phyloP scores from a whole-genome alignment of 2,113 vertebrate species.

The Catagonus wagneri region DNA sequence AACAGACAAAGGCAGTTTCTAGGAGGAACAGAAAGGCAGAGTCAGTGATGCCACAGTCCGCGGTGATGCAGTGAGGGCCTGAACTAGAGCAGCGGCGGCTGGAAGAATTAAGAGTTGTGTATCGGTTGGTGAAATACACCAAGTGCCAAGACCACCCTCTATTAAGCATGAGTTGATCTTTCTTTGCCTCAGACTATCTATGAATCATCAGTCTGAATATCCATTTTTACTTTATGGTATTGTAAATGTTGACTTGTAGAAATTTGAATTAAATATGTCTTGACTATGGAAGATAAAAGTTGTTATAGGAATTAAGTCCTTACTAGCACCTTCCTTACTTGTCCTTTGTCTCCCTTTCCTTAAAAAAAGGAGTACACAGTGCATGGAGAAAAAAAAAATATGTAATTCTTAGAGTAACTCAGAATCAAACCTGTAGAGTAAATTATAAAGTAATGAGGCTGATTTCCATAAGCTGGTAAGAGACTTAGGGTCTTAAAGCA shows the following conservation, averaged over 20 bases:
- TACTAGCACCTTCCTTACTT: background rate
- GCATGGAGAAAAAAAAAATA: background rate
- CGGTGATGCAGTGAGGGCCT: background rate
- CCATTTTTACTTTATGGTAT: background rate
- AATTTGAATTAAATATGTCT: conserved; percentile 34
- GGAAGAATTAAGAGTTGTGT: background rate
- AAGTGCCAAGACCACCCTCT: background rate
- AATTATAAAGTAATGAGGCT: conserved; percentile 20
- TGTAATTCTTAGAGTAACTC: background rate
- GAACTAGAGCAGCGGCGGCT: background rate
- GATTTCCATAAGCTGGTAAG: background rate
- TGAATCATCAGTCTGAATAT: background rate
- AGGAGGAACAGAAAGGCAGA: background rate
- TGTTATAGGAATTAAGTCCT: conserved; percentile 38
- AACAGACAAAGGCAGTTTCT: background rate
- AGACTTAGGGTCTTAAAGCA: background rate
- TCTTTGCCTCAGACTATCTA: background rate
- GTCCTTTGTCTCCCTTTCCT: conserved; percentile 21
- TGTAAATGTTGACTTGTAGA: background rate
- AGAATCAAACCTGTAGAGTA: background rate
- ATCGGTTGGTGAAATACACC: background rate
- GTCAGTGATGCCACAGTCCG: background rate
- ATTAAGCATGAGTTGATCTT: background rate
- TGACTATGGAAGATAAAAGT: conserved; percentile 28
- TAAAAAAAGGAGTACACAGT: conserved; percentile 24